Base-by-base conservation (phyloP, 2,888 invertebrate genomes). In the Drosophila leonis region DNA sequence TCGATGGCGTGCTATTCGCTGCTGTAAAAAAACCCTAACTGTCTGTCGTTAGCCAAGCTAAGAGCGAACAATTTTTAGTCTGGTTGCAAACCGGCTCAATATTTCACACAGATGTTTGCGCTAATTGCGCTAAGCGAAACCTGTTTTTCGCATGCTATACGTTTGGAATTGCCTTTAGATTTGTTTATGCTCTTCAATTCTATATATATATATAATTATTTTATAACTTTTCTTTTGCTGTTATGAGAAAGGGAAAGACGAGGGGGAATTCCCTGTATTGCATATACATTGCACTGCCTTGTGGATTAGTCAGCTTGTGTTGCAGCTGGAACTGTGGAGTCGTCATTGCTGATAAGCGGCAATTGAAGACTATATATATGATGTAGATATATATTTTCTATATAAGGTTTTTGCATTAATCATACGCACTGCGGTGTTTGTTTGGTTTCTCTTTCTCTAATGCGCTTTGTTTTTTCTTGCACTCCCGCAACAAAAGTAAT, bases 81-180 rank as follows among this genome's bases (percentile, higher is more conserved):
- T 18, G 37, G 20, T n/a, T 51, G 24, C 35, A 65, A 78, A 75
- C 72, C 65, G 51, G 76, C 77, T 80, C 61, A 24, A n/a, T 31
- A 48, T 72, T 75, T 72, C 64, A 72, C 65, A 52, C 60, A 74
- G 55, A 44, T 78, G 39, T 67, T 82, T 57, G 42, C 39, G 7
- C 24, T 75, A 79, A 84, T 78, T 69, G 42, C 35, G 13, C 60
- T 12, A 27, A 63, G 51, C 41, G 48, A 67, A 82, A 83, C 86
- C 81, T 65, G 84, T 78, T 87, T 74, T 52, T 3, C 20, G 35
- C 37, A 10, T 35, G 35, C 35, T 52, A 15, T 35, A 9, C 49
- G 31, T 4, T 37, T 33, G 15, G 35, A 61, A 48, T 61, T 65
- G 62, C 31, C 18, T 29, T 24, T 69, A 51, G 62, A 66, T 61